Evolutionary conservation across 1,140 invertebrate genomes (phyloP).

Genomic region (Cydia fagiglandana): DNA sequence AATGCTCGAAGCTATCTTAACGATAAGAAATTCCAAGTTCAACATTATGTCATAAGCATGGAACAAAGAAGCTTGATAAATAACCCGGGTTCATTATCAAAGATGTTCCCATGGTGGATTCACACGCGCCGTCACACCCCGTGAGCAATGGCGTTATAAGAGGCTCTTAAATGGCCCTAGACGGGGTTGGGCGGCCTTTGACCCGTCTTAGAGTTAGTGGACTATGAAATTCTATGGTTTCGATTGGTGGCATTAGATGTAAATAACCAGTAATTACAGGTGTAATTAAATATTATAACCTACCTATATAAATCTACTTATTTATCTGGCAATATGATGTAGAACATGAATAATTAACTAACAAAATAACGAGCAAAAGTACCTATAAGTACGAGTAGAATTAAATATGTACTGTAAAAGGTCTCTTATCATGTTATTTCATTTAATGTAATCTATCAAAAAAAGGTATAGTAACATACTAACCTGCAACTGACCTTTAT

Average conservation of each 20-base stretch:
- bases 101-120: slow-evolving; percentile 59
- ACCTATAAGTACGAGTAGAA: too few species aligned
- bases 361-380: too few species aligned
- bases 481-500: neutral
- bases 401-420: neutral
- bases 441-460: too few species aligned
- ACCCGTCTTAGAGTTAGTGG: slow-evolving; percentile 42
- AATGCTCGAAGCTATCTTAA: slow-evolving; percentile 15
- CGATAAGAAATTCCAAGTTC: slow-evolving; percentile 27
- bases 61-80: slow-evolving; percentile 25
- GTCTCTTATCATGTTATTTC: neutral
- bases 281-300: too few species aligned
- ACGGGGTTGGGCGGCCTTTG: slow-evolving; percentile 58
- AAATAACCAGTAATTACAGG: neutral
- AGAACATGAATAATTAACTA: too few species aligned
- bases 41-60: slow-evolving; percentile 15
- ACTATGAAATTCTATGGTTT: neutral
- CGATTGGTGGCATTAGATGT: neutral
- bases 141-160: slow-evolving; percentile 52
- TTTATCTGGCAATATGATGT: too few species aligned
- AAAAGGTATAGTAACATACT: neutral
- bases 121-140: slow-evolving; percentile 66
- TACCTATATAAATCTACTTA: too few species aligned
- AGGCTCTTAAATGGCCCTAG: slow-evolving; percentile 51
- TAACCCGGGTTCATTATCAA: slow-evolving; percentile 23